phyloP scores from a whole-genome alignment of 1,140 invertebrate genomes.

The Drosophila cardini region DNA sequence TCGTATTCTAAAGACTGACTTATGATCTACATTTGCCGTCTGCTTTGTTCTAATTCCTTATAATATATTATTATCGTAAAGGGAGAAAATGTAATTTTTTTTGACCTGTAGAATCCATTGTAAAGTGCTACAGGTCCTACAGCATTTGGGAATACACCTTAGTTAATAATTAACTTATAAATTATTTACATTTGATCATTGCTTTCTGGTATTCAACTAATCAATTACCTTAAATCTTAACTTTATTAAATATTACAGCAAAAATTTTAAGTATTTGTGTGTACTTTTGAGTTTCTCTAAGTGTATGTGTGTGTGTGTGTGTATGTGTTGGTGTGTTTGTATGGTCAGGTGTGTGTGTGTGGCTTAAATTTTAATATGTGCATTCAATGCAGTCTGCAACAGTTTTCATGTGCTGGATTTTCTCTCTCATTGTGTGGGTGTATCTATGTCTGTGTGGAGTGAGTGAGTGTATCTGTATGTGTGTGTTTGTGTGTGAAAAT shows the following conservation, averaged over 20 bases:
- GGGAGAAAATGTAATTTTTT: too few relatives aligned
- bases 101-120: too few relatives aligned
- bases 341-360: conserved; percentile 35
- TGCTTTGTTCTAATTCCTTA: not conserved
- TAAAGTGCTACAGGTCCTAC: too few relatives aligned
- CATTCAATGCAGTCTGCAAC: conserved; percentile 72
- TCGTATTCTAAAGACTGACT: not conserved
- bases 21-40: not conserved
- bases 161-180: not conserved
- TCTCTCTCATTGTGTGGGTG: conserved; percentile 38
- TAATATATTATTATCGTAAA: too few relatives aligned
- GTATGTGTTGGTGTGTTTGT: conserved; percentile 32
- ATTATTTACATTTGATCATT: conserved; percentile 9
- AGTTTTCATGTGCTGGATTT: conserved; percentile 39
- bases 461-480: too few relatives aligned
- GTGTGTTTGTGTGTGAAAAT: conserved; percentile 6
- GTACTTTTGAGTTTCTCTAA: not conserved
- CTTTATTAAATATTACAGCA: not conserved
- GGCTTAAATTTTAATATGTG: conserved; percentile 49
- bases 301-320: conserved; percentile 34
- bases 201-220: conserved; percentile 8
- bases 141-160: too few relatives aligned
- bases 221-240: conserved; percentile 9
- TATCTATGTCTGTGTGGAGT: too few relatives aligned
- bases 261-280: not conserved